These are phyloP conservation scores for Knipowitschia caucasica DNA, from an alignment of 2,797 vertebrate species.

Conservation along the genomic window DNA sequence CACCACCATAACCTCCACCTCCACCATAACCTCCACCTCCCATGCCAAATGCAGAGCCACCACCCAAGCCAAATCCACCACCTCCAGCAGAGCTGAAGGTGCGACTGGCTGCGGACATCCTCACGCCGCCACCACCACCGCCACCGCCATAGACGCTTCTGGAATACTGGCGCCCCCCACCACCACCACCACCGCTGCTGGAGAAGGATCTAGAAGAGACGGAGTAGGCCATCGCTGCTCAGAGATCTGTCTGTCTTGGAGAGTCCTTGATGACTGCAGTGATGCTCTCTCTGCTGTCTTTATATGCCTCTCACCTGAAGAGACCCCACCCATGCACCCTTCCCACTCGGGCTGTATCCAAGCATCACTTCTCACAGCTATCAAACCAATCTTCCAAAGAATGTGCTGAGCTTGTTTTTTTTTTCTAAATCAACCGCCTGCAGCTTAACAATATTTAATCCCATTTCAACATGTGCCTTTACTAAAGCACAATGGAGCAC, in stretches of 20 bases:
- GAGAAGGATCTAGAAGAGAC: background rate
- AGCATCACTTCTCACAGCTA: constrained; percentile 16
- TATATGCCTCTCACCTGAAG: constrained; percentile 60
- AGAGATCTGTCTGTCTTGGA: constrained; percentile 36
- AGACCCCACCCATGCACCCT: background rate
- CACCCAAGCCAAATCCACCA: background rate
- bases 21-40: constrained; percentile 4
- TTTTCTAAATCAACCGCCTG: background rate
- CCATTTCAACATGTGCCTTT: background rate
- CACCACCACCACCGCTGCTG: background rate
- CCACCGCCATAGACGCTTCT: background rate
- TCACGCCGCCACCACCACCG: background rate
- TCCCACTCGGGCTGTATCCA: background rate
- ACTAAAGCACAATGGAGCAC: background rate
- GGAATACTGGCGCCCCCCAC: constrained; percentile 11
- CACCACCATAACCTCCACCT: constrained; percentile 1
- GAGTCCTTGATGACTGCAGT: constrained; percentile 51
- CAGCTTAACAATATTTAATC: background rate
- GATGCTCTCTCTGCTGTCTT: constrained; percentile 26
- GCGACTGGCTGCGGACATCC: background rate
- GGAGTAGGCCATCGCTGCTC: constrained; percentile 14
- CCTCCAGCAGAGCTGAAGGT: background rate
- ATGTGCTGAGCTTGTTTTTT: background rate
- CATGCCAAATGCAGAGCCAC: too few relatives aligned
- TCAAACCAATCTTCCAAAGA: constrained; percentile 6